phyloP scores from a whole-genome alignment of 2,888 invertebrate genomes.

The Philonicus albiceps region DNA sequence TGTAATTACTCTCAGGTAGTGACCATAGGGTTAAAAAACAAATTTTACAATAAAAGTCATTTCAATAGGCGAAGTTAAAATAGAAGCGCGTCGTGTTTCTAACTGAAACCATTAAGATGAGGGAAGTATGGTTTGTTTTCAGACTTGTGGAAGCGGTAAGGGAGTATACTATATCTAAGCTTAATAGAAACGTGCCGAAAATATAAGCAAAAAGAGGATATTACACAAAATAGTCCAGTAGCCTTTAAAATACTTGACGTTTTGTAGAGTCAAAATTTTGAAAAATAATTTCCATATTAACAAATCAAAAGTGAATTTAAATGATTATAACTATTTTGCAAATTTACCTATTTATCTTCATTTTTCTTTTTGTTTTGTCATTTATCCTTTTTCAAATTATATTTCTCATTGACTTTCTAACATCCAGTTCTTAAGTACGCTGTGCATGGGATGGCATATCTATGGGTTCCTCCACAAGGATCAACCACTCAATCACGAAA shows the following conservation, averaged over 20 bases:
- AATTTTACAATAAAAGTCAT: neutral
- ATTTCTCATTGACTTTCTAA: neutral
- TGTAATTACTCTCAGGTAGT: no score
- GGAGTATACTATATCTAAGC: neutral
- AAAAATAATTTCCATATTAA: neutral
- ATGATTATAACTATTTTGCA: neutral
- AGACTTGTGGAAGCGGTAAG: slow-evolving; percentile 48
- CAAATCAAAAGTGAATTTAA: neutral
- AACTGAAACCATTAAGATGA: slow-evolving; percentile 49
- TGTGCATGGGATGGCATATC: slow-evolving; percentile 53
- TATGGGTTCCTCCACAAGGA: slow-evolving; percentile 52
- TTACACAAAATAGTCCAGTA: neutral
- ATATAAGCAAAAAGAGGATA: neutral
- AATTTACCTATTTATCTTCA: neutral
- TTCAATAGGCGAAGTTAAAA: neutral
- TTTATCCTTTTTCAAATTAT: slow-evolving; percentile 16
- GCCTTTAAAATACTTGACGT: neutral
- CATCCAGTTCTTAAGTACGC: slow-evolving; percentile 49
- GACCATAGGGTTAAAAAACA: no score
- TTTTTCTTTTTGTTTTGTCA: slow-evolving; percentile 27
- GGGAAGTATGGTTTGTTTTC: slow-evolving; percentile 54
- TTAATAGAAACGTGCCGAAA: neutral
- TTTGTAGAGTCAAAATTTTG: neutral
- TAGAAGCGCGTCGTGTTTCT: neutral
- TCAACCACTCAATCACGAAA: slow-evolving; percentile 52